These are phyloP conservation scores for Phoebastria nigripes DNA, from an alignment of 2,797 vertebrate species.

Conservation along the genomic window DNA sequence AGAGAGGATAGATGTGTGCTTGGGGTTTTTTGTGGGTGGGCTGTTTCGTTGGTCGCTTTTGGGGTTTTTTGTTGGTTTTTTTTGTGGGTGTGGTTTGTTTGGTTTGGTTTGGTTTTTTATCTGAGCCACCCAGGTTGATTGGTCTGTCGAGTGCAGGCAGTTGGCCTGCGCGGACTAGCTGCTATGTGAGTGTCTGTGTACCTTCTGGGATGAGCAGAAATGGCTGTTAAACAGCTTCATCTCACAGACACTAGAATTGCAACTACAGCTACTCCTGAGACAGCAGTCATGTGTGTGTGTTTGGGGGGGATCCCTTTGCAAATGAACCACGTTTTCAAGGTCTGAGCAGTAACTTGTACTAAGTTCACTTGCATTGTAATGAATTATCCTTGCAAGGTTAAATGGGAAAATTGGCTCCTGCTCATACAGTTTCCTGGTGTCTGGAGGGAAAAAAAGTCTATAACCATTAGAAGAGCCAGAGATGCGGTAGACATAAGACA, in stretches of 20 bases:
- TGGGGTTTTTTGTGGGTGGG: background rate
- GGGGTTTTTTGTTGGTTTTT: background rate
- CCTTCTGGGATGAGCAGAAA: background rate
- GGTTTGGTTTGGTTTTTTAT: background rate
- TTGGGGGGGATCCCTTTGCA: background rate
- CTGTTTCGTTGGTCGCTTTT: background rate
- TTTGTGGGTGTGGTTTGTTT: too few species aligned
- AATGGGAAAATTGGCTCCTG: background rate
- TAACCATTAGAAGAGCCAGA: background rate
- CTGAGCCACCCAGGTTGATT: background rate
- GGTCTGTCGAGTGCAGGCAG: background rate
- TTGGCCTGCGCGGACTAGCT: background rate
- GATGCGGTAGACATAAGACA: background rate
- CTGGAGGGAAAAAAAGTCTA: background rate
- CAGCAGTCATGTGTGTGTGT: background rate
- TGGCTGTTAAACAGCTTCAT: background rate
- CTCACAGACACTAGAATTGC: background rate
- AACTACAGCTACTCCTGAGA: background rate
- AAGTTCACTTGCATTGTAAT: fast-evolving
- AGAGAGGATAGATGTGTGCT: background rate
- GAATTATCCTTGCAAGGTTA: background rate
- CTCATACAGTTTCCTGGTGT: background rate
- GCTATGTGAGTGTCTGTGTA: background rate
- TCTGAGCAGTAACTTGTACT: background rate
- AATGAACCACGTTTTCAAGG: background rate